Percentiles rank a stretch among this genome's conserved stretches.
Conservation (phyloP, 2,797 vertebrate genomes). For the Spea hammondii region DNA sequence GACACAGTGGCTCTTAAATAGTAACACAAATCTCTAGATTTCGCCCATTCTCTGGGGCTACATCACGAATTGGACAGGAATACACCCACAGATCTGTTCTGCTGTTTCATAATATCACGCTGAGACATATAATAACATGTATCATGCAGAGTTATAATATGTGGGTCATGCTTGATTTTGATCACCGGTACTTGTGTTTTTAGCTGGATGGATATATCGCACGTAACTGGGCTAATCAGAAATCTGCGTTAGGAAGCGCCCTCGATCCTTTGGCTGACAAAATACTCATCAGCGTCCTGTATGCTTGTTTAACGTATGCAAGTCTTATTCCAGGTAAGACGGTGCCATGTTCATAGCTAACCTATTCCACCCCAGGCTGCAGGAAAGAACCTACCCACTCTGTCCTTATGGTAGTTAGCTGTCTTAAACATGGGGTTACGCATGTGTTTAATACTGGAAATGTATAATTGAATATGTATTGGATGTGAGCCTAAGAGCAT, state of each 20-base stretch:
- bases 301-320: slow-evolving; percentile 89
- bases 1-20: too few relatives aligned
- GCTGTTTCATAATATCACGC: background rate
- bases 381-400: too few relatives aligned
- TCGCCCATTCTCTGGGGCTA: too few relatives aligned
- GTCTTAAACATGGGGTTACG: too few relatives aligned
- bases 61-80: too few relatives aligned
- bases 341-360: background rate
- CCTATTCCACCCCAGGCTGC: too few relatives aligned
- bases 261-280: slow-evolving; percentile 97
- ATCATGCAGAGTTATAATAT: background rate
- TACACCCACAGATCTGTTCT: too few relatives aligned
- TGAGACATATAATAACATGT: background rate
- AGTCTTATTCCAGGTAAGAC: slow-evolving; percentile 91
- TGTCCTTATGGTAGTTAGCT: too few relatives aligned
- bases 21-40: too few relatives aligned
- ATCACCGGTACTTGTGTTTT: slow-evolving; percentile 43
- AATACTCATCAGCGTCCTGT: slow-evolving; percentile 95
- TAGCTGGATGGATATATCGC: slow-evolving; percentile 97
- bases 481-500: too few relatives aligned
- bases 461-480: too few relatives aligned
- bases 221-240: slow-evolving; percentile 93
- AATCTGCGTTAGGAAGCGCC: slow-evolving; percentile 93
- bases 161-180: background rate
- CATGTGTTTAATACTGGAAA: too few relatives aligned